Conservation (phyloP, 2,113 vertebrate species). For the Pampusana beccarii region DNA sequence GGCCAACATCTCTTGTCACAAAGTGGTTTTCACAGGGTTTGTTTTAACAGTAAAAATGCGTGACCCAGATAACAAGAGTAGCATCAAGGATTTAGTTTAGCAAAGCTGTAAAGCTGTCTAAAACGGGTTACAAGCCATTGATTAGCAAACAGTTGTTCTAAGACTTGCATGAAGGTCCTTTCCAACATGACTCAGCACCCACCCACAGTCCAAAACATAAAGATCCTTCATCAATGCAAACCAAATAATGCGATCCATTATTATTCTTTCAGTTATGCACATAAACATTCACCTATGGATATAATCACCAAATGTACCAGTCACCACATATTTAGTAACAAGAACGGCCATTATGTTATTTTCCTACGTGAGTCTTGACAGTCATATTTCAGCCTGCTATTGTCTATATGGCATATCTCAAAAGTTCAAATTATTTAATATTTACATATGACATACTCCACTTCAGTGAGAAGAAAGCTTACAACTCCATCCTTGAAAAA, state of each 20-base stretch:
- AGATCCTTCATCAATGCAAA: neutral
- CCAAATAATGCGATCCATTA: neutral
- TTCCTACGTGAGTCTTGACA: neutral
- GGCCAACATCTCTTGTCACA: rapidly evolving
- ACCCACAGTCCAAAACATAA: neutral
- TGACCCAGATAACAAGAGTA: conserved; percentile 33
- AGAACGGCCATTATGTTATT: neutral
- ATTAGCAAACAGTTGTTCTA: conserved; percentile 1
- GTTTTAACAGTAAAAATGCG: neutral
- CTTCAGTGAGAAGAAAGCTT: neutral
- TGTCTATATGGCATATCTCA: neutral
- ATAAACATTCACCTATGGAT: neutral
- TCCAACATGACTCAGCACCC: conserved; percentile 50
- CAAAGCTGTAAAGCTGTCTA: conserved; percentile 54
- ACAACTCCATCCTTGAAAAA: neutral
- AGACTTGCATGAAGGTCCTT: neutral
- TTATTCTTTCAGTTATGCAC: neutral
- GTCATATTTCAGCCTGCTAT: neutral
- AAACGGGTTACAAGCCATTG: conserved; percentile 22
- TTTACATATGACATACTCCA: neutral
- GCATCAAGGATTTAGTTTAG: conserved; percentile 29
- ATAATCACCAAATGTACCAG: neutral
- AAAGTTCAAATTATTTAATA: neutral
- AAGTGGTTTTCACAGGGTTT: neutral
- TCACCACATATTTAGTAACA: neutral